These are phyloP conservation scores for Gnathonemus longibarbis DNA, from an alignment of 2,113 vertebrate genomes.

Conservation along the genomic window DNA sequence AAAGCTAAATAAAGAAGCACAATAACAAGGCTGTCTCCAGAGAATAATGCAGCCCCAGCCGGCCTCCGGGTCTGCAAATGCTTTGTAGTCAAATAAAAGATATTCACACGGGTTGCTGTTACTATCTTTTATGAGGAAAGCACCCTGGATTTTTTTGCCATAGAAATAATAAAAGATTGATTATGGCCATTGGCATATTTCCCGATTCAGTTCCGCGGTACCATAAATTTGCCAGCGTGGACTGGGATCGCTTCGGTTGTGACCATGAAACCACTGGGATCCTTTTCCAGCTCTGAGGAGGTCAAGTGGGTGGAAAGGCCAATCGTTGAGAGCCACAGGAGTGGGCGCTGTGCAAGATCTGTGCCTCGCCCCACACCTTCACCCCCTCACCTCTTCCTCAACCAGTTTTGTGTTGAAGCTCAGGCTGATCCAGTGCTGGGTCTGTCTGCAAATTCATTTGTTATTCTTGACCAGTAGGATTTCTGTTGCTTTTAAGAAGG, in stretches of 20 bases:
- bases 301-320: background rate
- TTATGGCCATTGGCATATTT: background rate
- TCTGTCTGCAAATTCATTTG: background rate
- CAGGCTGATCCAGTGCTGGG: background rate
- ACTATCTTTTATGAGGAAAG: background rate
- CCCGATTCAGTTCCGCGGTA: background rate
- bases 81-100: background rate
- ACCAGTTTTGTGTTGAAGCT: background rate
- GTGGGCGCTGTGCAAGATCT: background rate
- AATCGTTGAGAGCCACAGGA: background rate
- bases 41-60: background rate
- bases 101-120: background rate
- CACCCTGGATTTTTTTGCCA: background rate
- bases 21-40: background rate
- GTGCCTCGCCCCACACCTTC: background rate
- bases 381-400: background rate
- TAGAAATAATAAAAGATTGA: conserved; percentile 10
- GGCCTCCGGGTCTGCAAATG: background rate
- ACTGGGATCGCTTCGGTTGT: background rate
- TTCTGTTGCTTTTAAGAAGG: background rate
- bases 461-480: background rate
- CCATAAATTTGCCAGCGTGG: background rate
- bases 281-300: background rate
- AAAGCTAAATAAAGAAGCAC: background rate
- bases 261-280: background rate